phyloP scores from a whole-genome alignment of 1,140 invertebrate genomes.

The Adoxophyes honmai region DNA sequence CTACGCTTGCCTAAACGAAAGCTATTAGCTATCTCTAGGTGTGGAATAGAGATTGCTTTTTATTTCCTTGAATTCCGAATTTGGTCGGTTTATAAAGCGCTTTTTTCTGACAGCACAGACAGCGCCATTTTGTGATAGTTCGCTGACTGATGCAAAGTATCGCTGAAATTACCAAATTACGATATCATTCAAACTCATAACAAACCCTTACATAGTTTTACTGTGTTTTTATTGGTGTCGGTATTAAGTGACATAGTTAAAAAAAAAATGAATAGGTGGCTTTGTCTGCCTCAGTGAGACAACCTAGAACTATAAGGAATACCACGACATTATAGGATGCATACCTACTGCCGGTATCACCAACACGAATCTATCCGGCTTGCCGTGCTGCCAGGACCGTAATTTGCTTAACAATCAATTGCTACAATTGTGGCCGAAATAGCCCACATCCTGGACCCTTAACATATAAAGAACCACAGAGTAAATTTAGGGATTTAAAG shows the following conservation, averaged over 20 bases:
- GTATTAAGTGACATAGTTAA: not conserved
- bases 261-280: not conserved
- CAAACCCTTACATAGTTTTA: not conserved
- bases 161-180: slow-evolving; percentile 33
- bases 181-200: not conserved
- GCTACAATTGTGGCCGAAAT: slow-evolving; percentile 25
- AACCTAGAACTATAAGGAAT: slow-evolving; percentile 8
- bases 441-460: not conserved
- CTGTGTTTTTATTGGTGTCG: not conserved
- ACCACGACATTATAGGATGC: not conserved
- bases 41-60: too few species aligned
- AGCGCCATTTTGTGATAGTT: slow-evolving; percentile 69
- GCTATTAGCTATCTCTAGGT: too few species aligned
- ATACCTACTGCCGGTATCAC: not conserved
- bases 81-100: slow-evolving; percentile 66
- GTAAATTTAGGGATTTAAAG: not conserved
- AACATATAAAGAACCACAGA: not conserved
- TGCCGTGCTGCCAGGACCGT: not conserved
- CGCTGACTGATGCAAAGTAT: slow-evolving; percentile 61
- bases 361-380: not conserved
- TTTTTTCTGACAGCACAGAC: slow-evolving; percentile 30
- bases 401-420: slow-evolving; percentile 13
- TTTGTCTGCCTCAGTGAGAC: not conserved
- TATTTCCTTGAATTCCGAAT: slow-evolving; percentile 18
- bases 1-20: too few species aligned